Percentiles rank a stretch among this genome's conserved stretches.
Evolutionary conservation across 2,888 invertebrate species (phyloP).

Genomic region (Sarcophaga subvicina): DNA sequence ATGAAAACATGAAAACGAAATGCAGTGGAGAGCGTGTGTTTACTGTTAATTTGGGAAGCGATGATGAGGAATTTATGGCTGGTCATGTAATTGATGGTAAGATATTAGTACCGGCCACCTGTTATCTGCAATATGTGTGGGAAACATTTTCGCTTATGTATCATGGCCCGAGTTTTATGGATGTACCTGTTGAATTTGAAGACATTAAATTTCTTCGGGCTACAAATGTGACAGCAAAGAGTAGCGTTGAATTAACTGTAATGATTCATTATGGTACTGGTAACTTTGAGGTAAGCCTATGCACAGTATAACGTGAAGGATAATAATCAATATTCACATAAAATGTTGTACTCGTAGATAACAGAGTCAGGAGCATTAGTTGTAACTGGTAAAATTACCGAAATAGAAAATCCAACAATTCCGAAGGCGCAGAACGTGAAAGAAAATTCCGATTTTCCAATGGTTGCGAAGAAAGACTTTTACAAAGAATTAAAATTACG

Average conservation of each 20-base stretch:
- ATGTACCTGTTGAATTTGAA: constrained; percentile 89
- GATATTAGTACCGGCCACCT: constrained; percentile 88
- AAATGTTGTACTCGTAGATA: constrained; percentile 81
- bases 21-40: constrained; percentile 86
- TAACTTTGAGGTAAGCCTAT: constrained; percentile 83
- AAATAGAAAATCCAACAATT: constrained; percentile 73
- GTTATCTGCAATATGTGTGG: constrained; percentile 89
- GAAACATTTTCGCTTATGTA: constrained; percentile 88
- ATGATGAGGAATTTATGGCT: constrained; percentile 87
- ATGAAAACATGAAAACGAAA: constrained; percentile 86
- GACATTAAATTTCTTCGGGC: constrained; percentile 92
- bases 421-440: constrained; percentile 69
- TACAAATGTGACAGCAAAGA: constrained; percentile 88
- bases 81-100: constrained; percentile 94
- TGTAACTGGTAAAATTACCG: constrained; percentile 87
- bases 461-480: constrained; percentile 85
- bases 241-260: constrained; percentile 83
- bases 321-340: constrained; percentile 2
- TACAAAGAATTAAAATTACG: constrained; percentile 88
- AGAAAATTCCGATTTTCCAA: constrained; percentile 73
- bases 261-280: constrained; percentile 85
- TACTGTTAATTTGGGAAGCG: constrained; percentile 84
- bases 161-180: constrained; percentile 85
- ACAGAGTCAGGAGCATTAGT: constrained; percentile 87
- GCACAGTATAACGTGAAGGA: not conserved